Evolutionary conservation across 2,888 invertebrate genomes (phyloP), one percentile per base, ranked within the genome.

Genomic region (Cheilosia vernalis): DNA sequence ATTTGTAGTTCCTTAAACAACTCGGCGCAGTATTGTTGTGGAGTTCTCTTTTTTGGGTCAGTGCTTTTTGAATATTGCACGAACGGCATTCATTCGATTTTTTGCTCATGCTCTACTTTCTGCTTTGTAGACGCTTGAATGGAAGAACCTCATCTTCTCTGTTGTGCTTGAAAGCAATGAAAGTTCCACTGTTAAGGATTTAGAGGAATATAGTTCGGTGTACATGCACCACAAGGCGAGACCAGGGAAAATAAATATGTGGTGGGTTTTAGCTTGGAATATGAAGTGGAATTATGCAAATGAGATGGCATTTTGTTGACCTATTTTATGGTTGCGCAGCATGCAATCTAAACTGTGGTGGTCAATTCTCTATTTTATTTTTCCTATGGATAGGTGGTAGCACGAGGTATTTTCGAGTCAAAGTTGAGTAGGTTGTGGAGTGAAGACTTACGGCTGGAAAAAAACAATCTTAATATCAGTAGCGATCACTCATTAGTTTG

Each of bases 21-120:
- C 6, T 24, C 10, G 4, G 44, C 7, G 33, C 13, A 15, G 19
- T 15, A 19, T 51, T 33, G 17, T 21, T 30, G 51, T 37, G 64
- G 24, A 61, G 10, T 61, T 24, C 21, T n/a, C 4, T n/a, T 47
- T 53, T 58, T 58, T 49, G 17, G 58, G 70, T 70, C 58, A 60
- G 70, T 33, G 49, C 70, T 58, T 49, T 49, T 13, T 10, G 37
- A 24, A 60, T 49, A 58, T 60, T 69, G 56, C 56, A 69, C 56
- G 55, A 69, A n/a, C 44, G 21, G 17, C 27, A 55, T 56, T 56
- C 33, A 37, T 47, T 47, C 13, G 19, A 15, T 55, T 44, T 24
- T 13, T 56, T 30, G n/a, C 24, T 33, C 24, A 15, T 55, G 27
- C 13, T 2, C 55, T 30, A 17, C 27, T 40, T 40, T 19, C 2